phyloP scores from a whole-genome alignment of 2,113 vertebrate species.

The Sylvia atricapilla region DNA sequence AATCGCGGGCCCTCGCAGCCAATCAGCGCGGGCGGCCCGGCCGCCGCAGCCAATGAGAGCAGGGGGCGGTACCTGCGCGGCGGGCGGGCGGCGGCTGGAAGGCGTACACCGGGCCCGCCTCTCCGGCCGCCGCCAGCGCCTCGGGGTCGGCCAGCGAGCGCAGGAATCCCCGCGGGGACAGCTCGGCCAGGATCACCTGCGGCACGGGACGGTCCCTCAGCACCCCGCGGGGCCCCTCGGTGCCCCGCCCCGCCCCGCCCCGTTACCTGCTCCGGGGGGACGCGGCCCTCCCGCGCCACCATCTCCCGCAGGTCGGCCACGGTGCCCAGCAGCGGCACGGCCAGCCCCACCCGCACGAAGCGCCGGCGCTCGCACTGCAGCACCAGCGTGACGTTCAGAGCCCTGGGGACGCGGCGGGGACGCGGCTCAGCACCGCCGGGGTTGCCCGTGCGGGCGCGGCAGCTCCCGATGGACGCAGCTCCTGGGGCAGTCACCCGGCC shows the following conservation, averaged over 20 bases:
- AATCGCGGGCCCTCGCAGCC: neutral
- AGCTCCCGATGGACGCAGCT: accelerated
- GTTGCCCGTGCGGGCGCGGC: accelerated
- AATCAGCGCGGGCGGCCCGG: accelerated
- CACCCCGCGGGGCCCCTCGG: neutral
- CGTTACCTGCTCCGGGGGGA: conserved; percentile 79
- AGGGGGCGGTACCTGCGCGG: conserved; percentile 73
- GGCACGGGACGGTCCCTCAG: neutral
- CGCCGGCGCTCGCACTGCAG: conserved; percentile 81
- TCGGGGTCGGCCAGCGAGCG: conserved; percentile 88
- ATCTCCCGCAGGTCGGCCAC: conserved; percentile 82
- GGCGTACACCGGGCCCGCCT: conserved; percentile 85
- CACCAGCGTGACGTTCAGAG: conserved; percentile 86
- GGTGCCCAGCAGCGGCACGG: conserved; percentile 83
- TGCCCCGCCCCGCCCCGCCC: neutral
- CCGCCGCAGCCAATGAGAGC: accelerated
- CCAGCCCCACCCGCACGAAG: conserved; percentile 87
- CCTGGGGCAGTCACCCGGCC: accelerated
- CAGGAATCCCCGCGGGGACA: conserved; percentile 84
- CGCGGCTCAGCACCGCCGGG: accelerated
- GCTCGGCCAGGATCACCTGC: conserved; percentile 88
- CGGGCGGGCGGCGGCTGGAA: conserved; percentile 78
- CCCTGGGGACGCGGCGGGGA: conserved; percentile 66
- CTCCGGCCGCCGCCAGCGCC: conserved; percentile 79
- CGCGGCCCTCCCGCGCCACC: conserved; percentile 84